phyloP scores from a whole-genome alignment of 2,888 invertebrate species.

The Polyommatus icarus region DNA sequence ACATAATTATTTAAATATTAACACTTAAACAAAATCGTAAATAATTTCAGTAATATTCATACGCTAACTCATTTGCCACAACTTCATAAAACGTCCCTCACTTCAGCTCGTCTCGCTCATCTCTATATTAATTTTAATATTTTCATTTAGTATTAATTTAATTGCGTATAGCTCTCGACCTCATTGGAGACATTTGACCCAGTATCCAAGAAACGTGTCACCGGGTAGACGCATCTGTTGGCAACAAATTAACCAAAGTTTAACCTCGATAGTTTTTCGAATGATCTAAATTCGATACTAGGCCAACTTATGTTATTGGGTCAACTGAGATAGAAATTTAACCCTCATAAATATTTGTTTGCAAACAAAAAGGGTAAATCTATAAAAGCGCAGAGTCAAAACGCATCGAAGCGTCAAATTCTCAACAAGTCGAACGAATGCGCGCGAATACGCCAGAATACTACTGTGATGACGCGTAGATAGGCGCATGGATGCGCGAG shows the following conservation, averaged over 20 bases:
- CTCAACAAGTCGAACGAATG: too few species aligned
- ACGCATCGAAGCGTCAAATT: too few species aligned
- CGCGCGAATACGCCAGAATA: too few species aligned
- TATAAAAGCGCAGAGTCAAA: too few species aligned
- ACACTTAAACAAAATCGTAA: too few species aligned
- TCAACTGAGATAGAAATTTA: not conserved
- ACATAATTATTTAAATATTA: too few species aligned
- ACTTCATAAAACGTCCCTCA: not conserved
- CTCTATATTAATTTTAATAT: conserved; percentile 9
- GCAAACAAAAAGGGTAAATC: too few species aligned
- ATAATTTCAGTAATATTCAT: not conserved
- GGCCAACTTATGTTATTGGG: not conserved
- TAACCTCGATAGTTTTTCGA: conserved; percentile 11
- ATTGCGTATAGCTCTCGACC: conserved; percentile 4
- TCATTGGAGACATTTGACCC: conserved; percentile 21
- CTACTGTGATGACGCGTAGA: too few species aligned
- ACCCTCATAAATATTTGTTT: too few species aligned
- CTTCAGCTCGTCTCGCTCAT: not conserved
- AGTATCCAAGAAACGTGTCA: conserved; percentile 9
- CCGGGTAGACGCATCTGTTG: conserved; percentile 9
- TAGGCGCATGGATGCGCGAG: too few species aligned
- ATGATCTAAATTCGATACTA: not conserved
- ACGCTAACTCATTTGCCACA: not conserved
- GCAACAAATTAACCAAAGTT: conserved; percentile 6
- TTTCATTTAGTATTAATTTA: conserved; percentile 1